Conservation (phyloP, 2,888 invertebrate genomes). For the Onthophagus sagittarius region DNA sequence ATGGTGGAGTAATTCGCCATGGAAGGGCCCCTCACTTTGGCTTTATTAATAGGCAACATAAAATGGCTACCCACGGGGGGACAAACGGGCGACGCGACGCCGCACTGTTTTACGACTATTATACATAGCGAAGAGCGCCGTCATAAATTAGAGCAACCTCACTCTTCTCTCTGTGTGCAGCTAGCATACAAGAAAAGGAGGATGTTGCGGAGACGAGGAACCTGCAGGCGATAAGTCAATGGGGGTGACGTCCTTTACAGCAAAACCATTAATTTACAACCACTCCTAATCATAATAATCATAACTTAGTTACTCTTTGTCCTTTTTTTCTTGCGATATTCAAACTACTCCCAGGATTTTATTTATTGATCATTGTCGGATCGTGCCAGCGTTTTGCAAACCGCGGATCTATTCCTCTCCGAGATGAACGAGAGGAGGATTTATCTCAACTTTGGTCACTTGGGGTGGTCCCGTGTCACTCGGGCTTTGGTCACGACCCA, state of each 20-base stretch:
- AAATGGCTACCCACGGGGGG: constrained; percentile 12
- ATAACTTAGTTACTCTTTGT: not conserved
- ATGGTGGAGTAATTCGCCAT: not conserved
- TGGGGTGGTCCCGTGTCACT: not conserved
- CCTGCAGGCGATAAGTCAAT: not conserved
- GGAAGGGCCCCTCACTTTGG: constrained; percentile 1
- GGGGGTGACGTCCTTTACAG: not conserved
- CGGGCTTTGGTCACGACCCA: not conserved
- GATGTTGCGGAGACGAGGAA: not conserved
- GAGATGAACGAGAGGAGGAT: not conserved
- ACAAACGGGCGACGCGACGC: not conserved
- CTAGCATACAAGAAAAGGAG: not conserved
- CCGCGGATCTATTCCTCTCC: not conserved
- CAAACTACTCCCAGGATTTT: not conserved
- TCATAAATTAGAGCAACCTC: constrained; percentile 7
- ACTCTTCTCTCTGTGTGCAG: not conserved
- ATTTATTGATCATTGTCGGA: not conserved
- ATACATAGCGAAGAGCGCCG: constrained; percentile 2
- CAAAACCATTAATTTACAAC: not conserved
- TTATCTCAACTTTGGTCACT: not conserved
- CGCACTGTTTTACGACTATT: constrained; percentile 10
- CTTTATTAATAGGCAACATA: constrained; percentile 11
- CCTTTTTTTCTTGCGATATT: not conserved
- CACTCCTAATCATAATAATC: not conserved
- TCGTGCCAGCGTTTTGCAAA: not conserved